Evolutionary conservation across 2,888 invertebrate genomes (phyloP), one percentile per base, ranked within the genome.

Genomic region (Phasia obesa): DNA sequence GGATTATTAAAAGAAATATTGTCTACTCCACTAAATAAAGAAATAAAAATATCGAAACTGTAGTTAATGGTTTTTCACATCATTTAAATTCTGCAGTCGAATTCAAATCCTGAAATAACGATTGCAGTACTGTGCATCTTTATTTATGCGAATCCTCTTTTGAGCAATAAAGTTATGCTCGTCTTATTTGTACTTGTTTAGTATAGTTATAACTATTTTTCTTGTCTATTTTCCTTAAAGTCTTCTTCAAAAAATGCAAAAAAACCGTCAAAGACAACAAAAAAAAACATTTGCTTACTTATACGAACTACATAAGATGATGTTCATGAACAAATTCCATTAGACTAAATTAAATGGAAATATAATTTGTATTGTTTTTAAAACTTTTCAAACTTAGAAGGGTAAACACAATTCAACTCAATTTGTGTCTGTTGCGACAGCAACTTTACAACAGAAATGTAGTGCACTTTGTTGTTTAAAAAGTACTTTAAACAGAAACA

Each of bases 331-430:
- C 84, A 85, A 86, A 81, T 85, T 84, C 86, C 86, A 86, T 86
- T 85, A 86, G 86, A 86, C 84, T 86, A 85, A 86, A 86, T 86
- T 86, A 86, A 84, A 85, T 86, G 85, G 79, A 86, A 86, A 85
- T 86, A 85, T 86, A 85, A 86, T 86, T 86, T 85, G 85, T 79
- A 86, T 85, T 86, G 86, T 86, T 86, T 85, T 85, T 81, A 84
- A 86, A 86, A 86, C 85, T 86, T 84, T 82, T 85, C 69, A 78
- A 83, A 78, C 82, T 83, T 78, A 78, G 78, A 83, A 82, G 82
- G 82, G 82, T 82, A 82, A 82, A 82, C 82, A 83, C 82, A 83
- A 83, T 83, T 83, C 82, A 83, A 83, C 78, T 83, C 82, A 83
- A 83, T 78, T 83, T 83, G 82, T 83, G 82, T 83, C 82, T 83